A percentile compares a stretch with the other conserved stretches of the same genome.
Evolutionary conservation across 2,113 vertebrate genomes (phyloP).

Genomic region (Psilopogon haemacephalus): DNA sequence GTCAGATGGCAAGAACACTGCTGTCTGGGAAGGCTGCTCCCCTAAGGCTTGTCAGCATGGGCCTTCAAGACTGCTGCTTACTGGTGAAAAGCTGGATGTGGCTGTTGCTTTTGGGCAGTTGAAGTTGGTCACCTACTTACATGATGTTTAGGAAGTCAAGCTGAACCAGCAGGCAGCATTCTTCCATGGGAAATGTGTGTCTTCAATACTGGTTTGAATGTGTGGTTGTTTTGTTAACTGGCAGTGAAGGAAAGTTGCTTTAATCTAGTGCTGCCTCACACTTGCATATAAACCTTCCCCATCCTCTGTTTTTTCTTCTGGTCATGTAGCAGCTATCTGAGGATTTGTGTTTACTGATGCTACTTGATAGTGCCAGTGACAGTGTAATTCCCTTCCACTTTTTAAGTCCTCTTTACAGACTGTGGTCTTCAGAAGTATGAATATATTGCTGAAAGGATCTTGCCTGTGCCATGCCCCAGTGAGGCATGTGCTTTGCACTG

Average conservation of each 20-base stretch:
- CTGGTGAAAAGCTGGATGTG: not conserved
- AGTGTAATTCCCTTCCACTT: not conserved
- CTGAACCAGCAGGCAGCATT: not conserved
- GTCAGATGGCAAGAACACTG: accelerated
- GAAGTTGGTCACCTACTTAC: not conserved
- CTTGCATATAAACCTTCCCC: not conserved
- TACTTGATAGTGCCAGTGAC: not conserved
- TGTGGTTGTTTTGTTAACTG: not conserved
- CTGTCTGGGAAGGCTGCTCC: not conserved
- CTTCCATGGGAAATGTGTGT: not conserved
- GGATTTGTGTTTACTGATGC: not conserved
- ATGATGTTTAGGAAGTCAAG: not conserved
- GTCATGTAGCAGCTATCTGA: not conserved
- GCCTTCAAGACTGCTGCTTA: not conserved
- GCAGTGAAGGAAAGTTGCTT: not conserved
- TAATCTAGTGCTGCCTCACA: not conserved
- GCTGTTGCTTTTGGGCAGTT: not conserved
- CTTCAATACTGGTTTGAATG: not conserved
- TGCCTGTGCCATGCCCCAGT: not conserved
- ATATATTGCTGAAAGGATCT: not conserved
- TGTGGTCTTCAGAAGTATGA: not conserved
- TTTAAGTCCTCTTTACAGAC: not conserved
- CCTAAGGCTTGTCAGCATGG: accelerated
- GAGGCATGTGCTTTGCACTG: not conserved
- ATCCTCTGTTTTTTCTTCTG: too few relatives aligned